Percentiles rank a stretch among this genome's conserved stretches.
These are phyloP conservation scores for Apocheima hispidaria DNA, from an alignment of 2,888 invertebrate genomes.

Conservation along the genomic window DNA sequence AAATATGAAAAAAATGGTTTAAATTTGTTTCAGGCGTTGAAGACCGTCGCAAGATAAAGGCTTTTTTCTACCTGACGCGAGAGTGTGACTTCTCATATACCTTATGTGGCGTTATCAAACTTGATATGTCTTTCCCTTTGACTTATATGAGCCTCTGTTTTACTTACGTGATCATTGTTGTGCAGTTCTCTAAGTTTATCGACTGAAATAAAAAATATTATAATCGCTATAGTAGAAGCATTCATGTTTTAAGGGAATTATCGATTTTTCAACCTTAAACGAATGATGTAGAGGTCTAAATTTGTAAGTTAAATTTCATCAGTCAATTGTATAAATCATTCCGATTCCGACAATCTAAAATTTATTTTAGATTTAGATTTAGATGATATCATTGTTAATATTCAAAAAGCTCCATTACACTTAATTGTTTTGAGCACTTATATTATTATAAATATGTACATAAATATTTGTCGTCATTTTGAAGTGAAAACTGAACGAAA, in stretches of 20 bases:
- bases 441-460: not conserved
- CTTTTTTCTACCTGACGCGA: conserved; percentile 66
- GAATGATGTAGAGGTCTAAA: not conserved
- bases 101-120: conserved; percentile 65
- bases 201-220: conserved; percentile 48
- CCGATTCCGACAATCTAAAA: not conserved
- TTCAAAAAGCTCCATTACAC: conserved; percentile 14
- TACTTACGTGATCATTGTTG: conserved; percentile 71
- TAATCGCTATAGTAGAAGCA: too few species aligned
- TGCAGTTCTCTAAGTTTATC: conserved; percentile 75
- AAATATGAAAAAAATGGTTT: not conserved
- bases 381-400: conserved; percentile 23
- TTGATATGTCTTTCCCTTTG: conserved; percentile 74
- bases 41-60: conserved; percentile 67
- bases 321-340: not conserved
- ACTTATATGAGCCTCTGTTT: conserved; percentile 69
- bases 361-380: conserved; percentile 2
- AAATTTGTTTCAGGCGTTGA: conserved; percentile 61
- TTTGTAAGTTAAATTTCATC: not conserved
- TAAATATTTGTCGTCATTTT: conserved; percentile 11
- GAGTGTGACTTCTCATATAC: conserved; percentile 69
- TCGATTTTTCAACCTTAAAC: not conserved
- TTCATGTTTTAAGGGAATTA: not conserved
- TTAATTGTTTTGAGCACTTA: too few species aligned
- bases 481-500: conserved; percentile 30